A percentile compares a stretch with the other conserved stretches of the same genome.
These are phyloP conservation scores for Ormyrus thymus DNA, from an alignment of 2,888 invertebrate species.

Conservation along the genomic window DNA sequence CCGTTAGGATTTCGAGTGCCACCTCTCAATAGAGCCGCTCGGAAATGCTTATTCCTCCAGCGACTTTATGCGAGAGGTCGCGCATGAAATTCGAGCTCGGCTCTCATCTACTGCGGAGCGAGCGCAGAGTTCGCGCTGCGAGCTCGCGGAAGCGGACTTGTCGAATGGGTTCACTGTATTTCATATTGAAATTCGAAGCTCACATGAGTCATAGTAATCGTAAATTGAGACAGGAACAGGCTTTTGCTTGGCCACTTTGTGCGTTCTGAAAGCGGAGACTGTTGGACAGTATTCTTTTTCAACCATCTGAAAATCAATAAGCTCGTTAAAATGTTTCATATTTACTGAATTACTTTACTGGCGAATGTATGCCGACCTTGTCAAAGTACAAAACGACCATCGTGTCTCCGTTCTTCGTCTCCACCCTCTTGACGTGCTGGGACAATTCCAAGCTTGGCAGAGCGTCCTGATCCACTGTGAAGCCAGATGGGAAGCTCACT, in stretches of 20 bases:
- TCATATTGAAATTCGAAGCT: constrained; percentile 71
- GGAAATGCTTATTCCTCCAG: too few species aligned
- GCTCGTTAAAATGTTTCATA: too few species aligned
- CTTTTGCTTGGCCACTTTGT: constrained; percentile 90
- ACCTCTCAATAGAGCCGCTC: too few species aligned
- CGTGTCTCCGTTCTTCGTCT: constrained; percentile 82
- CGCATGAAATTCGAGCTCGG: too few species aligned
- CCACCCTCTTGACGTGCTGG: constrained; percentile 80
- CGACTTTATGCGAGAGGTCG: too few species aligned
- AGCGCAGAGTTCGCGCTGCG: too few species aligned
- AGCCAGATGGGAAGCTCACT: constrained; percentile 93
- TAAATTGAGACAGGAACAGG: constrained; percentile 90
- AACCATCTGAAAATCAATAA: constrained; percentile 72
- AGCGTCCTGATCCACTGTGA: constrained; percentile 86
- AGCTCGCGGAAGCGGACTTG: too few species aligned
- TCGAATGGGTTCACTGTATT: not conserved
- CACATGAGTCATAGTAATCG: constrained; percentile 95
- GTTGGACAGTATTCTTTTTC: constrained; percentile 86
- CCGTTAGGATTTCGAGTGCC: too few species aligned
- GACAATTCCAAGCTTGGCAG: constrained; percentile 80
- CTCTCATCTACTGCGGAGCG: too few species aligned
- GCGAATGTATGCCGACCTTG: constrained; percentile 74
- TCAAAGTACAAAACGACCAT: constrained; percentile 85
- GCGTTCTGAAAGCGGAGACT: constrained; percentile 87
- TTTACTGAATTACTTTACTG: too few species aligned